phyloP scores from a whole-genome alignment of 2,888 invertebrate species.

The Gerris lacustris region DNA sequence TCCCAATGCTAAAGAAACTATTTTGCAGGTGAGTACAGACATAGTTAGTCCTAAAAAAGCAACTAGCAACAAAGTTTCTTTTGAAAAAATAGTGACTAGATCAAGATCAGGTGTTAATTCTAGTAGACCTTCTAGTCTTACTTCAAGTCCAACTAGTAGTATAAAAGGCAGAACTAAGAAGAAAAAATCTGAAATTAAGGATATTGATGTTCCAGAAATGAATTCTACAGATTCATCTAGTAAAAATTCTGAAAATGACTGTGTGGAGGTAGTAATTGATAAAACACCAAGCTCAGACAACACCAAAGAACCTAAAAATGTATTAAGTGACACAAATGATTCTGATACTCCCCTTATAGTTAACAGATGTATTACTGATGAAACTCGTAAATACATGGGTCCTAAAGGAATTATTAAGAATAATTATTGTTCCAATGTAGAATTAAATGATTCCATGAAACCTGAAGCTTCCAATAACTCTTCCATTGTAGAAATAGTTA shows the following conservation, averaged over 20 bases:
- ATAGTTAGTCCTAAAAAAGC: no score
- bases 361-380: constrained; percentile 7
- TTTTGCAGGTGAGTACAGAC: no score
- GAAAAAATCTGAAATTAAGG: background rate
- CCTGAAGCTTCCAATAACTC: background rate
- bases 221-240: background rate
- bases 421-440: background rate
- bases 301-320: background rate
- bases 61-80: background rate
- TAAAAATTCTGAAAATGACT: background rate
- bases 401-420: background rate
- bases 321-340: background rate
- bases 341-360: background rate
- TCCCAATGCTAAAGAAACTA: no score
- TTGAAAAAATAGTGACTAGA: no score
- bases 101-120: no score
- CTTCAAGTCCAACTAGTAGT: background rate
- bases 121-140: background rate
- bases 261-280: no score
- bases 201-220: background rate
- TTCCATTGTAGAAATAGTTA: background rate
- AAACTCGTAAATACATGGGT: constrained; percentile 2
- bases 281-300: background rate
- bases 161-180: background rate
- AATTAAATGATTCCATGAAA: background rate